phyloP scores from a whole-genome alignment of 2,113 vertebrate genomes.

The Hippocampus mohnikei region DNA sequence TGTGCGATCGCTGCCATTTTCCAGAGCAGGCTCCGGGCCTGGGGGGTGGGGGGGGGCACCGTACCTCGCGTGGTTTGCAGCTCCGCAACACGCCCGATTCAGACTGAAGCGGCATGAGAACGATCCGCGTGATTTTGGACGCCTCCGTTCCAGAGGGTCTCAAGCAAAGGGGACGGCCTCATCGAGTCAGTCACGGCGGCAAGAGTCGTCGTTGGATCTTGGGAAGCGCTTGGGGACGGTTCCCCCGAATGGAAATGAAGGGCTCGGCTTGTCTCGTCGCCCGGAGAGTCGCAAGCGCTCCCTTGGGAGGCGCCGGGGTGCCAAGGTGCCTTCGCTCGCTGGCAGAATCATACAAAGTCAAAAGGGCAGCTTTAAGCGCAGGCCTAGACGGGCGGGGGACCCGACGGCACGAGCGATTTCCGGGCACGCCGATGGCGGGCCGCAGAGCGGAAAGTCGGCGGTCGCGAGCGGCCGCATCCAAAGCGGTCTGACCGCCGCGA shows the following conservation, averaged over 20 bases:
- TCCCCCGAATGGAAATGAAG: not conserved
- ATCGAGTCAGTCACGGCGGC: not conserved
- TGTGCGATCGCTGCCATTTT: not conserved
- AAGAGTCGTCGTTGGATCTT: too few relatives aligned
- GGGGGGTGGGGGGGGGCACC: too few relatives aligned
- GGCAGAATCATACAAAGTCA: not conserved
- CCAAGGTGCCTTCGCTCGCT: not conserved
- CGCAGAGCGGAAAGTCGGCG: conserved; percentile 1
- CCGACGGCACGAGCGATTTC: not conserved
- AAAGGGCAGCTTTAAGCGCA: not conserved
- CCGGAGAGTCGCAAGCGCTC: not conserved
- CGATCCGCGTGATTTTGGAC: too few relatives aligned
- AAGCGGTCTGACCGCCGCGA: conserved; percentile 9
- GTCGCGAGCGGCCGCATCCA: conserved; percentile 15
- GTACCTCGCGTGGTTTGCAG: too few relatives aligned
- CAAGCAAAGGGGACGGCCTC: not conserved
- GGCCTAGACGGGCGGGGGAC: not conserved
- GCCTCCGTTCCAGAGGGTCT: too few relatives aligned
- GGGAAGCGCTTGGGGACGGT: not conserved
- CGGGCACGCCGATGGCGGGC: not conserved
- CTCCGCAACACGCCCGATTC: too few relatives aligned
- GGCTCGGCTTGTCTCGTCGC: not conserved
- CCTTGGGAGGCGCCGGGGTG: not conserved
- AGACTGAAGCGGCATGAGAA: too few relatives aligned
- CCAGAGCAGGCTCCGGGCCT: too few relatives aligned